Percentiles rank a stretch among this genome's conserved stretches.
Evolutionary conservation across 1,140 invertebrate genomes (phyloP).

Genomic region (Camponotus vicinus): DNA sequence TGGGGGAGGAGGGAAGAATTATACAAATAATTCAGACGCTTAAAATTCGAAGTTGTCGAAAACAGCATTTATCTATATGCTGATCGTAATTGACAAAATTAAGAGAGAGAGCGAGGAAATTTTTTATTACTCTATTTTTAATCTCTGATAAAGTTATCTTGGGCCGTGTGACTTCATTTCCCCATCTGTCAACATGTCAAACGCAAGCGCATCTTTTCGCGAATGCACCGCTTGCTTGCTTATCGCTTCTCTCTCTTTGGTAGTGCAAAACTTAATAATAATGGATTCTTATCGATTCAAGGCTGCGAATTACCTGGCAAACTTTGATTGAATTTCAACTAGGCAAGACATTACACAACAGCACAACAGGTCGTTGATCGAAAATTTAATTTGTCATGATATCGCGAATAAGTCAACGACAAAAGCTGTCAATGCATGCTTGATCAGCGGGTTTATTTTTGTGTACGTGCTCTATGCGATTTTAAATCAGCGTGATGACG

Average conservation of each 20-base stretch:
- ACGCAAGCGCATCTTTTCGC: conserved; percentile 26
- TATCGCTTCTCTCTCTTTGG: conserved; percentile 21
- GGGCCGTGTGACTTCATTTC: background rate
- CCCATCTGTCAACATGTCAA: conserved; percentile 48
- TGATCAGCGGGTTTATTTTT: conserved; percentile 40
- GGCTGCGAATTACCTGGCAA: conserved; percentile 58
- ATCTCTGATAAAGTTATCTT: background rate
- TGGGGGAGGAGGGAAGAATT: background rate
- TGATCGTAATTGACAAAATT: conserved; percentile 5
- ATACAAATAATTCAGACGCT: background rate
- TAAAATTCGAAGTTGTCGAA: background rate
- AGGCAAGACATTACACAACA: background rate
- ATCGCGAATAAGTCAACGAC: conserved; percentile 22
- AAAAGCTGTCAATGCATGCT: background rate
- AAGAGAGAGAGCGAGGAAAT: background rate
- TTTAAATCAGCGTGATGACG: background rate
- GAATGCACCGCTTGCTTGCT: background rate
- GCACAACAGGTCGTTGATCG: conserved; percentile 61
- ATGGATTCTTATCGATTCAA: conserved; percentile 63
- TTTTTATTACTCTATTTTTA: background rate
- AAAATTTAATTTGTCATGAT: conserved; percentile 49
- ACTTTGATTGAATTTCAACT: conserved; percentile 69
- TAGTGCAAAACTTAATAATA: conserved; percentile 65
- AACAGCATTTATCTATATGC: background rate
- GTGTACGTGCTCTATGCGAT: background rate